Percentiles rank a stretch among this genome's conserved stretches.
phyloP scores from a whole-genome alignment of 2,797 vertebrate species.

The Gambelia wislizenii region DNA sequence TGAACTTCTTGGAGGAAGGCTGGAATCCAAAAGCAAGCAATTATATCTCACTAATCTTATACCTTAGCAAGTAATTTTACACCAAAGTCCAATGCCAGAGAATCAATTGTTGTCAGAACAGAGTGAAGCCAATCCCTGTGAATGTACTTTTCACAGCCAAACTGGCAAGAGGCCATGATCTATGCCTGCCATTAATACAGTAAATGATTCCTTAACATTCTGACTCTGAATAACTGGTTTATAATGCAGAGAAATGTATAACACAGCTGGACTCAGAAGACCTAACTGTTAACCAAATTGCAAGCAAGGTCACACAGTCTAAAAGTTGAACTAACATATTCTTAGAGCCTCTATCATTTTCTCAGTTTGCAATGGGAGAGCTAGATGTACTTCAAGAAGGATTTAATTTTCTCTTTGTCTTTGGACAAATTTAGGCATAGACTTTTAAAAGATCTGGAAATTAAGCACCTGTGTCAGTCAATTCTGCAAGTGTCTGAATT shows the following conservation, averaged over 20 bases:
- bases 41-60: background rate
- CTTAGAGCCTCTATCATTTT: too few species aligned
- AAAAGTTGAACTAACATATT: background rate
- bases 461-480: background rate
- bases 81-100: background rate
- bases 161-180: background rate
- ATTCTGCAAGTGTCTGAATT: background rate
- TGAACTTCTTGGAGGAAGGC: background rate
- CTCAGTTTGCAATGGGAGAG: background rate
- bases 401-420: too few species aligned
- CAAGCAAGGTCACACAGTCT: background rate
- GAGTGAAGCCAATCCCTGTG: background rate
- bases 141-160: background rate
- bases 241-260: background rate
- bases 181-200: background rate
- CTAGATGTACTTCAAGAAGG: background rate
- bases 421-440: background rate
- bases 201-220: background rate
- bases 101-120: background rate
- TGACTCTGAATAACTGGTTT: conserved; percentile 1
- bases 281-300: background rate
- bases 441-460: background rate
- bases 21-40: background rate
- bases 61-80: background rate
- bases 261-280: conserved; percentile 4